These are phyloP conservation scores for Eustalomyia histrio DNA, from an alignment of 2,888 invertebrate species.

Conservation along the genomic window DNA sequence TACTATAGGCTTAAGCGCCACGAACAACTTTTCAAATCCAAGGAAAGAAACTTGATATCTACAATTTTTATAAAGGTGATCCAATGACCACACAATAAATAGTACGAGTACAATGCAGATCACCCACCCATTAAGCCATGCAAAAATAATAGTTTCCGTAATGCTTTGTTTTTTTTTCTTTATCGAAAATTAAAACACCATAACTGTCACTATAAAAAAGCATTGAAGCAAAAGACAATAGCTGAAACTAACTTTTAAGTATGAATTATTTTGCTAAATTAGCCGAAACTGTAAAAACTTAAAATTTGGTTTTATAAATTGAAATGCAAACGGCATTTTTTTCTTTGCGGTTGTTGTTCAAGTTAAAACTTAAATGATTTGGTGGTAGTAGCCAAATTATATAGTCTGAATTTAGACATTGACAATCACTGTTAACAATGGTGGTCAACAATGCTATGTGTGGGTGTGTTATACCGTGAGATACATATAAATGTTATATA, in stretches of 20 bases:
- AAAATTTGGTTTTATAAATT: conserved; percentile 24
- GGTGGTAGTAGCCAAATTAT: conserved; percentile 49
- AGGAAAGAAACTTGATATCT: not conserved
- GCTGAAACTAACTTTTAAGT: conserved; percentile 11
- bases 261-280: conserved; percentile 35
- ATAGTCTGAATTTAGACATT: conserved; percentile 38
- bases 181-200: conserved; percentile 2
- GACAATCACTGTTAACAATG: conserved; percentile 35
- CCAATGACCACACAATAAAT: conserved; percentile 37
- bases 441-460: not conserved
- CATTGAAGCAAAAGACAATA: conserved; percentile 26
- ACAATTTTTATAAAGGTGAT: conserved; percentile 12
- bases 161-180: conserved; percentile 25
- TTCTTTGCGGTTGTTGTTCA: conserved; percentile 5
- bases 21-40: not conserved
- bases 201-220: conserved; percentile 34
- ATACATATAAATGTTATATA: not conserved
- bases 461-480: conserved; percentile 1
- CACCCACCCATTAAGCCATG: conserved; percentile 36
- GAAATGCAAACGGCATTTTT: conserved; percentile 32
- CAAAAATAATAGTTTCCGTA: conserved; percentile 56
- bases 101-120: not conserved
- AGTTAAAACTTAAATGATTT: conserved; percentile 16
- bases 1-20: not conserved
- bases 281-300: conserved; percentile 7